Evolutionary conservation across 2,888 invertebrate genomes (phyloP).

Genomic region (Ophonus ardosiacus): DNA sequence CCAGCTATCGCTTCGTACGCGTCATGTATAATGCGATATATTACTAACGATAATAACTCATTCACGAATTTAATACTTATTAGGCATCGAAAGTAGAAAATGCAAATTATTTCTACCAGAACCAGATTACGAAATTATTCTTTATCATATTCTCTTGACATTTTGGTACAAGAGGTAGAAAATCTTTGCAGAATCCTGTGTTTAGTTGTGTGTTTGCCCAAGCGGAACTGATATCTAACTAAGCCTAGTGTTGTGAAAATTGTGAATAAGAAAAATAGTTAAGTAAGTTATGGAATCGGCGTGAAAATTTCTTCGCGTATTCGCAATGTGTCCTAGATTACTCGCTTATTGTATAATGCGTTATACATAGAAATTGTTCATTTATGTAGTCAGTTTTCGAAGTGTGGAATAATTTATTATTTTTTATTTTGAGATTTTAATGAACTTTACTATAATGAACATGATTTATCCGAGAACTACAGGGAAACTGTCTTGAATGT

Average conservation of each 20-base stretch:
- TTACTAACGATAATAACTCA: constrained; percentile 21
- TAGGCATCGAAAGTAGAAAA: constrained; percentile 6
- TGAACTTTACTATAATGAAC: too few species aligned
- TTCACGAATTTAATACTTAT: constrained; percentile 46
- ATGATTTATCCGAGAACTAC: too few species aligned
- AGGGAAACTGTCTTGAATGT: too few species aligned
- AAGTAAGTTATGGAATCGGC: constrained; percentile 11
- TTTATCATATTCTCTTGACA: background rate
- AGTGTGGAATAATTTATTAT: too few species aligned
- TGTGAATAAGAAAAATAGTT: constrained; percentile 18
- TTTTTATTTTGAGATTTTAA: too few species aligned
- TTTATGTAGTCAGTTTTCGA: background rate
- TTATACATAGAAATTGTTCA: background rate
- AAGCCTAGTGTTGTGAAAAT: constrained; percentile 24
- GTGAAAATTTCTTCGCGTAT: constrained; percentile 15
- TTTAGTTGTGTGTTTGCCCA: background rate
- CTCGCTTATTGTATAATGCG: background rate
- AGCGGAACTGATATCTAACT: constrained; percentile 27
- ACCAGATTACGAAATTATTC: background rate
- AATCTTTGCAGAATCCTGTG: constrained; percentile 3
- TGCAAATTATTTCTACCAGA: constrained; percentile 36
- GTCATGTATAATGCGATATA: constrained; percentile 30
- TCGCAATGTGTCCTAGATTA: background rate
- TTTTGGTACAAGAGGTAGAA: background rate
- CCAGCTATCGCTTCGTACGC: constrained; percentile 15